Conservation (phyloP, 2,797 vertebrate genomes). For the Knipowitschia caucasica region DNA sequence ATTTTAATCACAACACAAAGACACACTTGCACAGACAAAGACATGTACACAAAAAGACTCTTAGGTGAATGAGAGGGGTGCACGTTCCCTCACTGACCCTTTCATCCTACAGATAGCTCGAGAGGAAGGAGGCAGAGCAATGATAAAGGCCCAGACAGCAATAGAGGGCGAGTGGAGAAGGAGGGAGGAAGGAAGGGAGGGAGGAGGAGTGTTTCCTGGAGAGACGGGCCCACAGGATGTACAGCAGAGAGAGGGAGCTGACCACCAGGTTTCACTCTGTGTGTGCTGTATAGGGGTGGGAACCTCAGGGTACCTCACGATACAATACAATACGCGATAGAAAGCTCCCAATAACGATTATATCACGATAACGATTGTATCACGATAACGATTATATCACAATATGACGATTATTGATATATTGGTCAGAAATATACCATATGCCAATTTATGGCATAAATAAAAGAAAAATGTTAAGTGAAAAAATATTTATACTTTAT, state of each 20-base stretch:
- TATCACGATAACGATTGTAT: too few species aligned
- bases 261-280: conserved; percentile 61
- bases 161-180: conserved; percentile 42
- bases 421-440: too few species aligned
- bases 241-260: conserved; percentile 67
- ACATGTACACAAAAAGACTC: conserved; percentile 51
- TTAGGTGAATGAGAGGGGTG: conserved; percentile 41
- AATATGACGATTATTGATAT: too few species aligned
- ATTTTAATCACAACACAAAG: conserved; percentile 69
- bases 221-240: conserved; percentile 70
- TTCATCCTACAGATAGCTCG: conserved; percentile 67
- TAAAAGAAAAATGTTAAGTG: too few species aligned
- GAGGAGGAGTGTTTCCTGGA: conserved; percentile 72
- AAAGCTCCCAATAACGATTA: too few species aligned
- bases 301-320: too few species aligned
- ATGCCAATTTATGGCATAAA: too few species aligned
- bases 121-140: conserved; percentile 63
- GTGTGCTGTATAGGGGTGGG: conserved; percentile 53
- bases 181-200: conserved; percentile 64
- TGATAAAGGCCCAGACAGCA: conserved; percentile 69
- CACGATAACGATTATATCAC: too few species aligned
- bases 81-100: conserved; percentile 53
- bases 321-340: too few species aligned
- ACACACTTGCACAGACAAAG: conserved; percentile 66
- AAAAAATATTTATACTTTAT: too few species aligned